phyloP scores from a whole-genome alignment of 2,888 invertebrate genomes.

The Lochmaea crataegi region DNA sequence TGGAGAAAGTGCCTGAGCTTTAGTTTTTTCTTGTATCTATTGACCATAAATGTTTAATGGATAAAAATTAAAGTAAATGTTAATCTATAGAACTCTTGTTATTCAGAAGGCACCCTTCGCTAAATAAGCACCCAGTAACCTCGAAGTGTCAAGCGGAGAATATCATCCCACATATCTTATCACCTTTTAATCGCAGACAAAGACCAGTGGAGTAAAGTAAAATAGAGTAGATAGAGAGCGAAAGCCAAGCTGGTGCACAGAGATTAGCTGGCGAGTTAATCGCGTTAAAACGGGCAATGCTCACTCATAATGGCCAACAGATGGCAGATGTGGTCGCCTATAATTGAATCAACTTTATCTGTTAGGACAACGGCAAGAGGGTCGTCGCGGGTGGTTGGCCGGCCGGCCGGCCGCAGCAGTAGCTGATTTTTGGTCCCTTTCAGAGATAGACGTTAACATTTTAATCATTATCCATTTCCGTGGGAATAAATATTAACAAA shows the following conservation, averaged over 20 bases:
- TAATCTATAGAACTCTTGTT: no score
- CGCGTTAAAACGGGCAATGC: slow-evolving; percentile 48
- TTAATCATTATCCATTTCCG: background rate
- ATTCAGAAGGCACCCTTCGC: no score
- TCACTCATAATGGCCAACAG: slow-evolving; percentile 60
- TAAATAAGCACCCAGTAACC: slow-evolving; percentile 17
- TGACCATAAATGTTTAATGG: no score
- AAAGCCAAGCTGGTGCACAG: slow-evolving; percentile 56
- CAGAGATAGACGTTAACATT: slow-evolving; percentile 6
- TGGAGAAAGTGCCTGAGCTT: no score
- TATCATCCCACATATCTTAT: slow-evolving; percentile 49
- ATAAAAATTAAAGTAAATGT: no score
- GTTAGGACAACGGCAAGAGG: slow-evolving; percentile 62
- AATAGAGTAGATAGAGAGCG: slow-evolving; percentile 41
- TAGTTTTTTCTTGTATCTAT: no score
- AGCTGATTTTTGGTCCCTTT: slow-evolving; percentile 11
- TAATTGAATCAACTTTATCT: slow-evolving; percentile 67
- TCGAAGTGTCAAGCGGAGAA: slow-evolving; percentile 28
- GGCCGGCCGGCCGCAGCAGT: slow-evolving; percentile 54
- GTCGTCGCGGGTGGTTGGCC: slow-evolving; percentile 63
- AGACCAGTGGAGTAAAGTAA: slow-evolving; percentile 20
- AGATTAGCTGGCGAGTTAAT: slow-evolving; percentile 62
- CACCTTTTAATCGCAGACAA: slow-evolving; percentile 44
- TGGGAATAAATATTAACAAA: background rate
- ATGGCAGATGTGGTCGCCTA: slow-evolving; percentile 66